Percentiles rank a stretch among this genome's conserved stretches.
These are phyloP conservation scores for Punctoribates punctum DNA, from an alignment of 2,888 invertebrate genomes.

Conservation along the genomic window DNA sequence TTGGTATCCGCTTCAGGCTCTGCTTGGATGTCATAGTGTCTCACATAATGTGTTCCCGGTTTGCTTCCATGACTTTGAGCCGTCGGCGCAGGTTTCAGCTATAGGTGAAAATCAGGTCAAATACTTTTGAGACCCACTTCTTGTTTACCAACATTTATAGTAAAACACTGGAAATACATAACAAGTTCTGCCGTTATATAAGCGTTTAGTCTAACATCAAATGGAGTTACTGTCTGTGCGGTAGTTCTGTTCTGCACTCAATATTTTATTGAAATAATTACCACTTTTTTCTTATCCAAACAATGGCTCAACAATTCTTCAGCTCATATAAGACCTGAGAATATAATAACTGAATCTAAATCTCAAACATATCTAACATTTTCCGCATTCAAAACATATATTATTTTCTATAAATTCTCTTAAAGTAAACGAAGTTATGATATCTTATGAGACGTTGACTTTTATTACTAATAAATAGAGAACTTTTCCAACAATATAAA, in stretches of 20 bases:
- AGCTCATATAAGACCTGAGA: not conserved
- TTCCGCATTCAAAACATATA: too few species aligned
- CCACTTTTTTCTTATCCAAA: not conserved
- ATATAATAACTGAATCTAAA: too few species aligned
- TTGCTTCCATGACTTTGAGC: slow-evolving; percentile 22
- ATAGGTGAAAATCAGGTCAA: slow-evolving; percentile 19
- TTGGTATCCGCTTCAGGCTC: slow-evolving; percentile 2
- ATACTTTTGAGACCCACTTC: slow-evolving; percentile 5
- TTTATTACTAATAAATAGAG: too few species aligned
- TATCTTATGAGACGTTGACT: too few species aligned
- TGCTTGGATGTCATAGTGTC: slow-evolving; percentile 12
- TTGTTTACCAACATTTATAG: slow-evolving; percentile 6
- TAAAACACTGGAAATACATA: not conserved
- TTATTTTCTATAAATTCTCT: too few species aligned
- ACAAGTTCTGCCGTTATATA: too few species aligned
- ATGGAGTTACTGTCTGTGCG: too few species aligned
- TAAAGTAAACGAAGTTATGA: too few species aligned
- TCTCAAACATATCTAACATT: too few species aligned
- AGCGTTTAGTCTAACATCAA: too few species aligned
- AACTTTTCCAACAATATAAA: too few species aligned
- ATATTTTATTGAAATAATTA: not conserved
- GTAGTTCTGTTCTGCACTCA: slow-evolving; percentile 12
- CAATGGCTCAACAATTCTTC: not conserved
- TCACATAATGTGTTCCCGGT: slow-evolving; percentile 12
- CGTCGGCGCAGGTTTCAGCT: slow-evolving; percentile 11